A percentile compares a stretch with the other conserved stretches of the same genome.
These are phyloP conservation scores for Elmis aenea DNA, from an alignment of 2,888 invertebrate species.

Conservation along the genomic window DNA sequence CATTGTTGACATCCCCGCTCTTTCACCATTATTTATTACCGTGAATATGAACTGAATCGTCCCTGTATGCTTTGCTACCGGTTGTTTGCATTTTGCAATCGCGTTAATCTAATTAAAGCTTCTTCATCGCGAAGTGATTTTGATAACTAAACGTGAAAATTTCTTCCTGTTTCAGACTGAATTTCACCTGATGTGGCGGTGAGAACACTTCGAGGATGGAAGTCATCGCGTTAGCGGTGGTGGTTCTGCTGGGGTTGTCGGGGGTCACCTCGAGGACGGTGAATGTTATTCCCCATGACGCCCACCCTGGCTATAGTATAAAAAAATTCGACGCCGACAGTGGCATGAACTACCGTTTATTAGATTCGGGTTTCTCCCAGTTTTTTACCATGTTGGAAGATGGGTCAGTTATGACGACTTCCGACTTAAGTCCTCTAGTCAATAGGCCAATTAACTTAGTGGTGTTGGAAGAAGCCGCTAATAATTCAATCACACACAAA, in stretches of 20 bases:
- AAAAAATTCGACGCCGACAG: conserved; percentile 66
- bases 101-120: too few species aligned
- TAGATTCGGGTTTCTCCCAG: conserved; percentile 76
- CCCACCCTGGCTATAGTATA: conserved; percentile 83
- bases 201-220: conserved; percentile 27
- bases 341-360: conserved; percentile 58
- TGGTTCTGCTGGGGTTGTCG: conserved; percentile 26
- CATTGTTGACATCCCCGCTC: conserved; percentile 21
- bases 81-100: too few species aligned
- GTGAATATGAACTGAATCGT: too few species aligned
- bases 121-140: too few species aligned
- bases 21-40: background rate
- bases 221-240: conserved; percentile 29
- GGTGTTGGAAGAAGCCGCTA: conserved; percentile 75
- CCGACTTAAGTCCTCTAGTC: conserved; percentile 75
- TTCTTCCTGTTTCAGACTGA: conserved; percentile 22
- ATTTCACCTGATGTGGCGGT: conserved; percentile 31
- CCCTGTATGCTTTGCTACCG: too few species aligned
- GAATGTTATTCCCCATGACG: conserved; percentile 80
- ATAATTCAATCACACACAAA: conserved; percentile 74
- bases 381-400: conserved; percentile 84
- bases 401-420: conserved; percentile 87
- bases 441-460: conserved; percentile 77
- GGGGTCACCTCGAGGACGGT: conserved; percentile 33
- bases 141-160: too few species aligned